Percentiles rank a stretch among this genome's conserved stretches.
These are phyloP conservation scores for Ictidomys tridecemlineatus DNA, from an alignment of 2,113 vertebrate species.

Conservation along the genomic window DNA sequence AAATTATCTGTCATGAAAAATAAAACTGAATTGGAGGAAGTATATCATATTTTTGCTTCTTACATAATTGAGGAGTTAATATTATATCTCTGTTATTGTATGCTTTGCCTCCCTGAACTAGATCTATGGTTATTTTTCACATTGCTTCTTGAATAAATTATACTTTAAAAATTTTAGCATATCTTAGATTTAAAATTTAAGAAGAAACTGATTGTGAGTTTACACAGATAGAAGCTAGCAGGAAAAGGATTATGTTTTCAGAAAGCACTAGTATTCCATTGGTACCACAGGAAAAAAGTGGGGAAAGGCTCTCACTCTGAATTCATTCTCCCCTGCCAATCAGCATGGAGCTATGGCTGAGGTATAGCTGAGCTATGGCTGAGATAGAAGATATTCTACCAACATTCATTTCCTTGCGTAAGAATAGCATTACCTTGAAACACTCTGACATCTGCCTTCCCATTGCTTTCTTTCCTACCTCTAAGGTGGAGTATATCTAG, in stretches of 20 bases:
- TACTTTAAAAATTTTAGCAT: slow-evolving; percentile 24
- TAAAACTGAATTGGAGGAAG: background rate
- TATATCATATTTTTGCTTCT: background rate
- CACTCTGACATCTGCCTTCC: background rate
- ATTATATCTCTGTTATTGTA: background rate
- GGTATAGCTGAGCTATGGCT: too few relatives aligned
- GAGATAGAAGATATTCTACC: background rate
- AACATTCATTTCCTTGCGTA: background rate
- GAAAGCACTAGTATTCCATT: background rate
- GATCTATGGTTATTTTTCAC: slow-evolving; percentile 35
- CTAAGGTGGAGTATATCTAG: background rate
- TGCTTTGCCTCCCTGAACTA: slow-evolving; percentile 17
- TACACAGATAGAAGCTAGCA: background rate
- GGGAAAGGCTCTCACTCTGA: background rate
- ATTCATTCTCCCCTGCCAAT: background rate
- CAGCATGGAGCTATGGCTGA: background rate
- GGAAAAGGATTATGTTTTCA: background rate
- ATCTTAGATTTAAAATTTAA: background rate
- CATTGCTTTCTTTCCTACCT: background rate
- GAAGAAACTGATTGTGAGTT: slow-evolving; percentile 7
- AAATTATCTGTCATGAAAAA: background rate
- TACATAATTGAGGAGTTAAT: background rate
- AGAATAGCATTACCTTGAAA: background rate
- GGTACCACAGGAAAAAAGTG: background rate
- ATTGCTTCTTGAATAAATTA: slow-evolving; percentile 3